A percentile compares a stretch with the other conserved stretches of the same genome.
phyloP scores from a whole-genome alignment of 2,113 vertebrate genomes.

The Gymnocephalus cernua region DNA sequence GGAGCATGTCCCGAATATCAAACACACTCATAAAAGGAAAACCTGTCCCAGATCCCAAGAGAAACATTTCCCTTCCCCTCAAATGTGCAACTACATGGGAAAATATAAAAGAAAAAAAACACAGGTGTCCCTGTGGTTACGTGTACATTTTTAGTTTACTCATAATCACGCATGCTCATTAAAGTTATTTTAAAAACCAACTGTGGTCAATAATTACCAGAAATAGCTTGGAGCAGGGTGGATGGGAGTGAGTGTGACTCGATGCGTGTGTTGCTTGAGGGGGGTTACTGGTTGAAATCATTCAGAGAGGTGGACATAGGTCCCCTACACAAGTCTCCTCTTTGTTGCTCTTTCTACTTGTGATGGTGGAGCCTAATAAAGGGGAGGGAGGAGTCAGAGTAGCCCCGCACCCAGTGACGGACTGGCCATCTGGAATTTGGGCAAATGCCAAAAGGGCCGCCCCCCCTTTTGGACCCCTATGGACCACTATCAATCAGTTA shows the following conservation, averaged over 20 bases:
- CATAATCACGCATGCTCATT: conserved; percentile 60
- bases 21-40: conserved; percentile 86
- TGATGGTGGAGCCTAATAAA: conserved; percentile 23
- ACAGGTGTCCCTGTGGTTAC: conserved; percentile 58
- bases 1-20: conserved; percentile 86
- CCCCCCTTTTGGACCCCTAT: no score
- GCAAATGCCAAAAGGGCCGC: no score
- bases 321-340: conserved; percentile 66
- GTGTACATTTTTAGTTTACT: conserved; percentile 38
- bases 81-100: conserved; percentile 67
- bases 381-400: conserved; percentile 9
- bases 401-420: background rate
- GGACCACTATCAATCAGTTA: no score
- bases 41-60: conserved; percentile 83
- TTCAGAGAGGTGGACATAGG: conserved; percentile 51
- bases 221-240: conserved; percentile 45
- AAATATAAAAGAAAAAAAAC: conserved; percentile 61
- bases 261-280: conserved; percentile 16
- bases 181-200: conserved; percentile 61
- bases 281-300: conserved; percentile 48
- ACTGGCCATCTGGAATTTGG: no score
- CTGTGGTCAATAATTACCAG: conserved; percentile 53
- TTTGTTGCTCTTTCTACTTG: conserved; percentile 67
- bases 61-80: conserved; percentile 72
- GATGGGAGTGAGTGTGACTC: conserved; percentile 22